Conservation (phyloP, 2,797 vertebrate genomes). For the Synanceia verrucosa region DNA sequence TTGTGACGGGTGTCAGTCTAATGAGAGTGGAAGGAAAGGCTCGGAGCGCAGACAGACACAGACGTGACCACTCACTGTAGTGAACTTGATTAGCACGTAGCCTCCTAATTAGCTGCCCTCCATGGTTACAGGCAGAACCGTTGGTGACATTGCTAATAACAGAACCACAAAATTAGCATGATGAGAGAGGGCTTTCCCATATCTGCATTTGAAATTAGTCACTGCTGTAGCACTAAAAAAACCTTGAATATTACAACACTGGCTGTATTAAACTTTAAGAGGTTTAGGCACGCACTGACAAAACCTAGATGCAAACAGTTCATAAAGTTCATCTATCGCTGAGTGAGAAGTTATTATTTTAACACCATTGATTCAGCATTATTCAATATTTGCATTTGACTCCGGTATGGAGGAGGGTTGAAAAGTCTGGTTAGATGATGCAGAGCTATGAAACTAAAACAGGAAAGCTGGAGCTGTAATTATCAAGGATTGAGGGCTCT, state of each 20-base stretch:
- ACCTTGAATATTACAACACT: neutral
- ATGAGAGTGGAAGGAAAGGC: conserved; percentile 93
- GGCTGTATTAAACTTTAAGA: neutral
- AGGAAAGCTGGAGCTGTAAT: neutral
- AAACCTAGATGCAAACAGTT: neutral
- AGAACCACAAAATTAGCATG: conserved; percentile 86
- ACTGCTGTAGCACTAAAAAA: conserved; percentile 22
- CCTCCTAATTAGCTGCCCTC: conserved; percentile 93
- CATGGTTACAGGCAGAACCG: conserved; percentile 92
- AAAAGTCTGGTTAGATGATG: neutral
- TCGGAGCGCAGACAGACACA: conserved; percentile 84
- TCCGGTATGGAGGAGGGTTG: neutral
- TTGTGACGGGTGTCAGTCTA: conserved; percentile 96
- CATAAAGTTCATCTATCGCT: neutral
- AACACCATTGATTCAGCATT: neutral
- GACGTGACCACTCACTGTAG: conserved; percentile 91
- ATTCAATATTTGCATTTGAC: neutral
- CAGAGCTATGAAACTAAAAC: neutral
- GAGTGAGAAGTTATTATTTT: neutral
- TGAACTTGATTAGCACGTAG: conserved; percentile 95
- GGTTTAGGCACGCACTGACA: neutral
- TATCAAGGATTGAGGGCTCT: neutral
- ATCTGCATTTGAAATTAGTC: conserved; percentile 58
- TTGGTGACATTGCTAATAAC: conserved; percentile 91
- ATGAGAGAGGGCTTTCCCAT: conserved; percentile 75